Percentiles rank a stretch among this genome's conserved stretches.
phyloP scores from a whole-genome alignment of 1,140 invertebrate species.

The Brachystomella parvula region DNA sequence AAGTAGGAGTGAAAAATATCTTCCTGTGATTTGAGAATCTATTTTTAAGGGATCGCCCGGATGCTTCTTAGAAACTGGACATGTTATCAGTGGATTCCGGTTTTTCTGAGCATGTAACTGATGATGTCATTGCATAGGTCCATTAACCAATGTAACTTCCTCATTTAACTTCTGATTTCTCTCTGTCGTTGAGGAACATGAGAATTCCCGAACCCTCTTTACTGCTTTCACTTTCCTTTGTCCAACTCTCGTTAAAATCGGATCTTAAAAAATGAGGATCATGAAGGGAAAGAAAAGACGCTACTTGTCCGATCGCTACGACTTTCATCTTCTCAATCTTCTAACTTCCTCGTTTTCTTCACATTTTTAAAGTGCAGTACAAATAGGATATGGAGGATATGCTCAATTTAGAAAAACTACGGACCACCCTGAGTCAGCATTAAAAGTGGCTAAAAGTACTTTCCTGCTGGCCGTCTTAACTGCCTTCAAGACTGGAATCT shows the following conservation, averaged over 20 bases:
- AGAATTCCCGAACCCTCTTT: not conserved
- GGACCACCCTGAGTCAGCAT: too few species aligned
- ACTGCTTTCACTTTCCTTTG: not conserved
- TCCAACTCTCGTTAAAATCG: not conserved
- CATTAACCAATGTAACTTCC: not conserved
- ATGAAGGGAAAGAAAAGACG: not conserved
- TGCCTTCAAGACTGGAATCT: too few species aligned
- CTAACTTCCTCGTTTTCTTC: too few species aligned
- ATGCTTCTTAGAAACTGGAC: not conserved
- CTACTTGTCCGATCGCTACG: too few species aligned
- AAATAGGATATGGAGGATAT: too few species aligned
- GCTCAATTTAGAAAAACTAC: too few species aligned
- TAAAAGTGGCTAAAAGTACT: too few species aligned
- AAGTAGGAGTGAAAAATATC: not conserved
- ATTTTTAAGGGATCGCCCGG: not conserved
- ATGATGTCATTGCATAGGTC: constrained; percentile 5
- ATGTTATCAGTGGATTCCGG: not conserved
- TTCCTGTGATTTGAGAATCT: not conserved
- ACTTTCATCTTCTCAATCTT: too few species aligned
- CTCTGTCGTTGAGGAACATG: not conserved
- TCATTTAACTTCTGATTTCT: constrained; percentile 9
- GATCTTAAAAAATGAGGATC: not conserved
- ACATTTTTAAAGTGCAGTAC: too few species aligned
- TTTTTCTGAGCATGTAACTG: not conserved
- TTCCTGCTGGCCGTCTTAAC: too few species aligned